Conservation (phyloP, 2,113 vertebrate species). For the Upupa epops region DNA sequence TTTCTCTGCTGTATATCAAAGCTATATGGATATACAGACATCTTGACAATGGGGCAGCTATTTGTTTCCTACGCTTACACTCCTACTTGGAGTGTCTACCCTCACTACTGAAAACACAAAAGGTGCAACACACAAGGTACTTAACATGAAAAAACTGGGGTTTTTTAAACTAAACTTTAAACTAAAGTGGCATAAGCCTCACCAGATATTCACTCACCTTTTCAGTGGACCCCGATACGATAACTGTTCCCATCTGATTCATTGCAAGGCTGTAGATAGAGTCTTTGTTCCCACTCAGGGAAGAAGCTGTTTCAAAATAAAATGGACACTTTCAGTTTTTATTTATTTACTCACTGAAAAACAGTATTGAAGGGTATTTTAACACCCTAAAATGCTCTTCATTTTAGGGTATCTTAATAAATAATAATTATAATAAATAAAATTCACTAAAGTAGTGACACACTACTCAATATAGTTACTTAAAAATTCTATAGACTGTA, state of each 20-base stretch:
- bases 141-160: neutral
- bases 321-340: neutral
- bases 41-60: neutral
- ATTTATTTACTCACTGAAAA: neutral
- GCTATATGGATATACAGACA: neutral
- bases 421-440: neutral
- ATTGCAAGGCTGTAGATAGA: constrained; percentile 99
- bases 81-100: neutral
- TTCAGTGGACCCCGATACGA: constrained; percentile 97
- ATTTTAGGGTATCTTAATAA: too few relatives aligned
- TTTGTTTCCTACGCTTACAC: neutral
- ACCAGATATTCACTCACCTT: constrained; percentile 80
- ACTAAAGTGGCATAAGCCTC: neutral
- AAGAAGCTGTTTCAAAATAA: constrained; percentile 85
- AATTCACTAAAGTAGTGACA: neutral
- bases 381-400: neutral
- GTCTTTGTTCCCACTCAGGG: constrained; percentile 98
- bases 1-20: neutral
- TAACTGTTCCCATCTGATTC: constrained; percentile 99
- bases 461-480: neutral
- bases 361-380: neutral
- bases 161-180: neutral
- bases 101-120: neutral
- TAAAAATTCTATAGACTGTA: neutral
- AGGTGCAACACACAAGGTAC: neutral